phyloP scores from a whole-genome alignment of 2,113 vertebrate genomes.

The Takifugu bimaculatus region DNA sequence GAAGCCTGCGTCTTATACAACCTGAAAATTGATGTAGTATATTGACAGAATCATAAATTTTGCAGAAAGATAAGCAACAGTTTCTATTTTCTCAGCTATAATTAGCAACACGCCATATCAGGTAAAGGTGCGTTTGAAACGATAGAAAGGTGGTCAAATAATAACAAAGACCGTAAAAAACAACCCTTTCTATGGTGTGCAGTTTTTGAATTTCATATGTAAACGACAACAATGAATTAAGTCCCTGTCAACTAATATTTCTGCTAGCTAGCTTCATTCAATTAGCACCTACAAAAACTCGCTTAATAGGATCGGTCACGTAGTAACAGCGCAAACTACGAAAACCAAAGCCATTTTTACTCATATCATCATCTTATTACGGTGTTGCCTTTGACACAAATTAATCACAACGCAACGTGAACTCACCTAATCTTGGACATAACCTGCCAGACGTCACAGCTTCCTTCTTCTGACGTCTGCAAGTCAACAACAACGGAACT shows the following conservation, averaged over 20 bases:
- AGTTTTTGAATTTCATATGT: no score
- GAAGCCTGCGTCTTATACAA: background rate
- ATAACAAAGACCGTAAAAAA: no score
- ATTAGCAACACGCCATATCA: background rate
- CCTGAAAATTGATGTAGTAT: background rate
- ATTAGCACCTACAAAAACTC: slow-evolving; percentile 4
- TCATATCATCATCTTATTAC: background rate
- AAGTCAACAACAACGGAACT: background rate
- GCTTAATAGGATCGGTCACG: background rate
- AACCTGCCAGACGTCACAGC: slow-evolving; percentile 36
- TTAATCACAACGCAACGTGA: background rate
- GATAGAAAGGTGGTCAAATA: background rate
- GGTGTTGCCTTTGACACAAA: background rate
- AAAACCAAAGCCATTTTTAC: background rate
- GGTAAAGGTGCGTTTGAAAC: background rate
- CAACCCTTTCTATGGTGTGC: no score
- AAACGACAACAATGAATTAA: background rate
- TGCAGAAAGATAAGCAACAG: background rate
- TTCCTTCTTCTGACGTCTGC: slow-evolving; percentile 36
- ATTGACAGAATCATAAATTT: background rate
- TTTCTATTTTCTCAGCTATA: background rate
- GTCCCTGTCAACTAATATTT: background rate
- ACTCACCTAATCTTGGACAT: slow-evolving; percentile 25
- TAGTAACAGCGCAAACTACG: background rate
- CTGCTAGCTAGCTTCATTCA: slow-evolving; percentile 25